Percentiles rank a stretch among this genome's conserved stretches.
These are phyloP conservation scores for Trissonchulus sp. DNA, from an alignment of 2,888 invertebrate genomes.

Conservation along the genomic window DNA sequence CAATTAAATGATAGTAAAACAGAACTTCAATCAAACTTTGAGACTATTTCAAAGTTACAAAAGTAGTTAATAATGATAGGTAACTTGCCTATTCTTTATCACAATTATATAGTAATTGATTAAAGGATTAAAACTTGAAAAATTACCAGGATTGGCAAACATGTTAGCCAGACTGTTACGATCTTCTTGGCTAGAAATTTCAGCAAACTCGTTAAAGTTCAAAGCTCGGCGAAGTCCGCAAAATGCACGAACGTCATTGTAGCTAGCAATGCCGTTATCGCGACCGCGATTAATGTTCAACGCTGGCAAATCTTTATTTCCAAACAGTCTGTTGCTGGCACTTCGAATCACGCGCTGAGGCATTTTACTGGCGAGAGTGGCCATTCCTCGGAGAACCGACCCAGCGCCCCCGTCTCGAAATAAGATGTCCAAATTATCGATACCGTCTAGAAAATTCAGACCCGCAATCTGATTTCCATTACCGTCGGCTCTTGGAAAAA, in stretches of 20 bases:
- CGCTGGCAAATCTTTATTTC: constrained; percentile 73
- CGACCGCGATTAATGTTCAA: constrained; percentile 65
- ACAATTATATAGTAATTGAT: too few species aligned
- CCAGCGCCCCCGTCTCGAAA: constrained; percentile 90
- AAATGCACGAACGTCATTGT: constrained; percentile 75
- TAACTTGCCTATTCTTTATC: too few species aligned
- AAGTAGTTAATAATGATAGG: too few species aligned
- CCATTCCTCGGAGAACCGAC: constrained; percentile 83
- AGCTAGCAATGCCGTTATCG: constrained; percentile 80
- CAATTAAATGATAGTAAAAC: too few species aligned
- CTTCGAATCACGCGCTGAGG: constrained; percentile 68
- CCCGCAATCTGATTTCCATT: constrained; percentile 70
- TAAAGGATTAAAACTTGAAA: too few species aligned
- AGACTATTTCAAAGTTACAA: too few species aligned
- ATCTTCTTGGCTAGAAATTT: too few species aligned
- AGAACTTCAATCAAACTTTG: too few species aligned
- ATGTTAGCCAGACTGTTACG: too few species aligned
- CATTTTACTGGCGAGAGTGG: constrained; percentile 74
- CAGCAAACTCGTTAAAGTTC: constrained; percentile 82
- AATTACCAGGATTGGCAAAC: too few species aligned
- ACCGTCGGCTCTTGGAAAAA: constrained; percentile 63
- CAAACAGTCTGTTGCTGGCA: constrained; percentile 78
- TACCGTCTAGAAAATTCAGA: constrained; percentile 80
- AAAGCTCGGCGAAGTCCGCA: constrained; percentile 74
- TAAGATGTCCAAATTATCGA: constrained; percentile 89